Conservation (phyloP, 2,888 invertebrate species). For the Dicyrtoma fusca region DNA sequence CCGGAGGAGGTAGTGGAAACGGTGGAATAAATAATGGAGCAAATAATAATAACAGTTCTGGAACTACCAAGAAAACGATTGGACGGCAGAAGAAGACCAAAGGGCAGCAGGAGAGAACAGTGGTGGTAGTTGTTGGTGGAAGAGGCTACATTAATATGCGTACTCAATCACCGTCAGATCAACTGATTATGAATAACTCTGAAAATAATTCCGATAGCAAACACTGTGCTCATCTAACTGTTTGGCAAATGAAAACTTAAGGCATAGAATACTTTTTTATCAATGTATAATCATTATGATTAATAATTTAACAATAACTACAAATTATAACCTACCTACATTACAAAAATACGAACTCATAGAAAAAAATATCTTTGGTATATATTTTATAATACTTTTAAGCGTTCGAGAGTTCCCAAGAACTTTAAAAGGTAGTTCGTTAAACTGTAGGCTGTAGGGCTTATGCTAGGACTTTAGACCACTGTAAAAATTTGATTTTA, state of each 20-base stretch:
- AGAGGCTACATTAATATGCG: conserved; percentile 86
- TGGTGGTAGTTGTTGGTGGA: conserved; percentile 84
- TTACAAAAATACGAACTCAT: too few relatives aligned
- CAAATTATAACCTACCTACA: background rate
- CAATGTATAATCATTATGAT: too few relatives aligned
- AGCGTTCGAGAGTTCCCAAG: too few relatives aligned
- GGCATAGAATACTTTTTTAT: conserved; percentile 17
- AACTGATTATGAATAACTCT: conserved; percentile 61
- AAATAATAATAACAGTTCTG: conserved; percentile 9
- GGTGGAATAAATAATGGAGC: conserved; percentile 2
- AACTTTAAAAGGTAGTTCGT: too few relatives aligned
- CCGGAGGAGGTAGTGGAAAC: background rate
- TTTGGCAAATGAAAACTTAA: conserved; percentile 79
- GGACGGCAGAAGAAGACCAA: conserved; percentile 32
- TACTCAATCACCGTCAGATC: conserved; percentile 64
- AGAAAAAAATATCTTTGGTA: too few relatives aligned
- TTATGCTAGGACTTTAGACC: too few relatives aligned
- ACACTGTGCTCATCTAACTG: conserved; percentile 83
- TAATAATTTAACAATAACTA: background rate
- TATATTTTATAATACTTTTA: too few relatives aligned
- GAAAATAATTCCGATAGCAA: conserved; percentile 69
- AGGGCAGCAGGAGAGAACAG: conserved; percentile 64
- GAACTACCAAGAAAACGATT: conserved; percentile 31
- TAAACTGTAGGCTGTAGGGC: too few relatives aligned
- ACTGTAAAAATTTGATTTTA: too few relatives aligned